Evolutionary conservation across 92 coral and sea anemone species (phyloP).

Genomic region (Galaxea fascicularis): DNA sequence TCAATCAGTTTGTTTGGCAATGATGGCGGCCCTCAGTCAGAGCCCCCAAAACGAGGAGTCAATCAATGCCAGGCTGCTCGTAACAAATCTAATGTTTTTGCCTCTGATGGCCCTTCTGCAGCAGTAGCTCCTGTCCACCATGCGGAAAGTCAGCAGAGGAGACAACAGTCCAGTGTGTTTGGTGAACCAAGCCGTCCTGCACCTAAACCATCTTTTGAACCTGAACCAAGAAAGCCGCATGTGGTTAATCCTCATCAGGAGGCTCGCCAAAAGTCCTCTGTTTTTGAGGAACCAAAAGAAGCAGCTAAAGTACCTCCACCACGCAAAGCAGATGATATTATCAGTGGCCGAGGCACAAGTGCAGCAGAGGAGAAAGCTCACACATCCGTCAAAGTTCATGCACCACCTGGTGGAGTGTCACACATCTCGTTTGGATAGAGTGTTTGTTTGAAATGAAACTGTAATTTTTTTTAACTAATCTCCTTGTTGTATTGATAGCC

Average conservation of each 20-base stretch:
- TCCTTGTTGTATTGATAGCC: slow-evolving; percentile 6
- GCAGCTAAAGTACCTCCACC: slow-evolving; percentile 29
- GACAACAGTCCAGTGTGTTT: slow-evolving; percentile 90
- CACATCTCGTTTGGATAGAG: slow-evolving; percentile 88
- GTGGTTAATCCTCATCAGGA: slow-evolving; percentile 49
- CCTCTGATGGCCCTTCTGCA: slow-evolving; percentile 36
- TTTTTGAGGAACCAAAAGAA: slow-evolving; percentile 33
- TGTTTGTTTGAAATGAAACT: not conserved
- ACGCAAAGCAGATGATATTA: slow-evolving; percentile 13
- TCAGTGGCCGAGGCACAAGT: slow-evolving; percentile 13
- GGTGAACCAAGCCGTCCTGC: slow-evolving; percentile 63
- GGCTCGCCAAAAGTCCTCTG: slow-evolving; percentile 32
- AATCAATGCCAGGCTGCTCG: slow-evolving; percentile 90
- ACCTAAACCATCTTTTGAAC: slow-evolving; percentile 49
- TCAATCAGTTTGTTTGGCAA: slow-evolving; percentile 82
- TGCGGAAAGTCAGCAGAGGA: slow-evolving; percentile 76
- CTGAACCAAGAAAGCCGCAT: slow-evolving; percentile 62
- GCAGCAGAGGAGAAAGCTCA: slow-evolving; percentile 10
- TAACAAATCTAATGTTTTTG: slow-evolving; percentile 88
- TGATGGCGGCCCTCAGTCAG: slow-evolving; percentile 37
- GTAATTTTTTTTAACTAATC: slow-evolving; percentile 11
- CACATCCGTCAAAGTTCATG: slow-evolving; percentile 80
- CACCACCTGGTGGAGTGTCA: slow-evolving; percentile 95
- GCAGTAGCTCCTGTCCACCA: slow-evolving; percentile 35
- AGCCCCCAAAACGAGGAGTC: slow-evolving; percentile 39